These are phyloP conservation scores for Ormyrus thymus DNA, from an alignment of 2,888 invertebrate species.

Conservation along the genomic window DNA sequence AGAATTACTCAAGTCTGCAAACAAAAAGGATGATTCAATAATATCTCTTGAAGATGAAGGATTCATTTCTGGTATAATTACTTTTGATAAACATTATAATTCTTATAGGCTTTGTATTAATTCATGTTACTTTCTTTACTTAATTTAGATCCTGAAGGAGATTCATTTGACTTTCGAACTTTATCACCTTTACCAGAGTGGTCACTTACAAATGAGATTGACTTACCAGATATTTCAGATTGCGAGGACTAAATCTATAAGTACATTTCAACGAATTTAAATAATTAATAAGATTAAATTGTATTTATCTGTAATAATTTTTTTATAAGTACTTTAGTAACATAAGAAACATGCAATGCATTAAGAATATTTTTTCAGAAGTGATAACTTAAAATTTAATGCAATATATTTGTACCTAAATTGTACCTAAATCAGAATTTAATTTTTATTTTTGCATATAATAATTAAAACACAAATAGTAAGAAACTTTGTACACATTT, in stretches of 20 bases:
- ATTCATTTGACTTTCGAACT: slow-evolving; percentile 26
- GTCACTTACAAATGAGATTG: slow-evolving; percentile 8
- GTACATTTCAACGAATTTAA: too few species aligned
- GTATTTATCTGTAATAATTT: too few species aligned
- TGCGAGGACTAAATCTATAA: slow-evolving; percentile 29
- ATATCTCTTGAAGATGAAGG: slow-evolving; percentile 58
- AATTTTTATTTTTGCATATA: too few species aligned
- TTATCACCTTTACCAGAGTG: neutral
- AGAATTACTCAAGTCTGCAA: slow-evolving; percentile 42
- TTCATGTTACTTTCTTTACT: slow-evolving; percentile 3
- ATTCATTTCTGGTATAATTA: slow-evolving; percentile 61
- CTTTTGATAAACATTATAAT: neutral
- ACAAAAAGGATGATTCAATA: slow-evolving; percentile 23
- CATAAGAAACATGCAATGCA: too few species aligned
- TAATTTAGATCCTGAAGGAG: slow-evolving; percentile 32
- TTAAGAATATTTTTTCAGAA: too few species aligned
- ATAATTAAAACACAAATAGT: too few species aligned
- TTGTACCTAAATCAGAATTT: too few species aligned
- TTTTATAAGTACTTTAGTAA: too few species aligned
- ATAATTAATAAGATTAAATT: too few species aligned
- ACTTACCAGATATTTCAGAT: slow-evolving; percentile 46
- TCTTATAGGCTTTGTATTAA: neutral
- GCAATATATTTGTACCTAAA: too few species aligned
- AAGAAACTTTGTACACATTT: too few species aligned
- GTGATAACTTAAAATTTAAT: too few species aligned